These are phyloP conservation scores for Frankliniella intonsa DNA, from an alignment of 2,888 invertebrate genomes.

Conservation along the genomic window DNA sequence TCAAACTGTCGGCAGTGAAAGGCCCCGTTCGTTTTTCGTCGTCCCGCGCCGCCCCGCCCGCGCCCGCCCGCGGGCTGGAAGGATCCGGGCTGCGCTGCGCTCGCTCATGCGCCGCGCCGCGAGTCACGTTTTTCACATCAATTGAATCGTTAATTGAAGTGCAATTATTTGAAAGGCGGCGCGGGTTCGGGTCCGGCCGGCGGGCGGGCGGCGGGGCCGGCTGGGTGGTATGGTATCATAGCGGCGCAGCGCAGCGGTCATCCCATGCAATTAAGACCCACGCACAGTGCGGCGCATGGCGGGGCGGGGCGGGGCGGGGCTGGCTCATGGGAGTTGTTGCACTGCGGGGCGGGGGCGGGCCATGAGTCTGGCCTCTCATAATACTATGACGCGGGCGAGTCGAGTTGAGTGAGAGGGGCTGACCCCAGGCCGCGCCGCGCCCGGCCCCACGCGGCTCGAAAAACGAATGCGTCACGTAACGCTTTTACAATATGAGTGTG, in stretches of 20 bases:
- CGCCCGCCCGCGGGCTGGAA: neutral
- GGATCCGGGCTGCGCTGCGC: neutral
- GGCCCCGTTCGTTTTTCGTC: no score
- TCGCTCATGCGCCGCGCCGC: neutral
- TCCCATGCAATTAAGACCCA: neutral
- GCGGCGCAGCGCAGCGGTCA: neutral
- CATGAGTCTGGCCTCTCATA: neutral
- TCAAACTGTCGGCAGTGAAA: no score
- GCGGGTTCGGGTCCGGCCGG: neutral
- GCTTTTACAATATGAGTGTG: no score
- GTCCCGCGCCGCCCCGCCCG: no score
- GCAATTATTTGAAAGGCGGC: neutral
- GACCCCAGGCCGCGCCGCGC: no score
- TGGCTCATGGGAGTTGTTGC: no score
- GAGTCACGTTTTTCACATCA: slow-evolving; percentile 19
- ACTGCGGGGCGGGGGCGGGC: neutral
- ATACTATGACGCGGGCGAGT: no score
- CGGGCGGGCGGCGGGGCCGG: neutral
- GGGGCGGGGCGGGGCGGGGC: no score
- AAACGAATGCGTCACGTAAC: no score
- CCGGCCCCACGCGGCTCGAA: no score
- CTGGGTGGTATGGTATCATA: slow-evolving; percentile 6
- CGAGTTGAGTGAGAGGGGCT: no score
- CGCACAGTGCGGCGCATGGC: neutral
- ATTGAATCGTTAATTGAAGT: slow-evolving; percentile 27